phyloP scores from a whole-genome alignment of 2,888 invertebrate species.

The Agriopis leucophaearia region DNA sequence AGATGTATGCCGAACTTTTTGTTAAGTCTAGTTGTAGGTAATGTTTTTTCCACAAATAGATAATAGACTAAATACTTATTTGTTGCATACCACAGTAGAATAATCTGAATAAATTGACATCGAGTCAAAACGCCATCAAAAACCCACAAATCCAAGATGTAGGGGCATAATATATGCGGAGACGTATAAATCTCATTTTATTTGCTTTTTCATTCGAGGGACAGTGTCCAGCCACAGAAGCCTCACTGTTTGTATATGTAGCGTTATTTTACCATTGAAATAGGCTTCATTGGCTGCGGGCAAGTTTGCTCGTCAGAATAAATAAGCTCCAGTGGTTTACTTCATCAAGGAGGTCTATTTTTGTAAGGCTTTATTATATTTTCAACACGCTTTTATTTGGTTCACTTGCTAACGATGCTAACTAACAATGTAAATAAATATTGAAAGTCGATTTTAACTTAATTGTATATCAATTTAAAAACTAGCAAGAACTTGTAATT shows the following conservation, averaged over 20 bases:
- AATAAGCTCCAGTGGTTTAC: constrained; percentile 27
- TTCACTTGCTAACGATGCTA: background rate
- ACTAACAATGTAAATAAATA: no score
- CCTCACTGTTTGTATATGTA: constrained; percentile 30
- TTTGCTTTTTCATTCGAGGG: constrained; percentile 12
- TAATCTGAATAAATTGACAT: no score
- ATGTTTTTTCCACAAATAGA: no score
- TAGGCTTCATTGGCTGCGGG: constrained; percentile 22
- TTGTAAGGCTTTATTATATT: constrained; percentile 14
- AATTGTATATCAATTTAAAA: no score
- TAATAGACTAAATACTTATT: no score
- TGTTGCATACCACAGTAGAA: no score
- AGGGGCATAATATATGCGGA: background rate
- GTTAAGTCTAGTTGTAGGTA: no score
- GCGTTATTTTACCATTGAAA: constrained; percentile 32
- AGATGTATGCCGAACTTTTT: no score
- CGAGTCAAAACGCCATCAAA: background rate
- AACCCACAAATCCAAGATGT: background rate
- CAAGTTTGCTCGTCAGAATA: constrained; percentile 23
- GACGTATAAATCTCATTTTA: constrained; percentile 20
- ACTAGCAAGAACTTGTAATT: no score
- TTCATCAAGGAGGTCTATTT: constrained; percentile 15
- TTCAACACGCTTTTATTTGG: background rate
- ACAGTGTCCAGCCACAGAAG: background rate
- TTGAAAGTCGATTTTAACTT: no score